phyloP scores from a whole-genome alignment of 35 echinoderm and acorn worm genomes.

The Hemicentrotus pulcherrimus region DNA sequence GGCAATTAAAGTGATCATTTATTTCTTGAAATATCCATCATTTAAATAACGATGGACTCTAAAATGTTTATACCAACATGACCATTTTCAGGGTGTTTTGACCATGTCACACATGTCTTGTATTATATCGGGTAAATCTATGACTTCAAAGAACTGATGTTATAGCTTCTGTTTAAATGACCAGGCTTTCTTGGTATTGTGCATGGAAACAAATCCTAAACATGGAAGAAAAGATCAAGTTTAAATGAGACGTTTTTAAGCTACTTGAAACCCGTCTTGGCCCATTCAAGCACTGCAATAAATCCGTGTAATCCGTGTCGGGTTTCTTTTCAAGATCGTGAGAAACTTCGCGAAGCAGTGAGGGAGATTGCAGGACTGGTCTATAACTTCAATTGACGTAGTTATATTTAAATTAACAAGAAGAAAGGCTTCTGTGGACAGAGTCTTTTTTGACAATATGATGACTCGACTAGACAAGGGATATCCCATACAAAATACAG shows the following conservation, averaged over 20 bases:
- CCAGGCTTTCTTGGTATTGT: no score
- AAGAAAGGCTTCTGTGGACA: neutral
- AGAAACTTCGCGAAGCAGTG: neutral
- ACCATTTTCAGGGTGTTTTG: no score
- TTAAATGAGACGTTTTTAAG: neutral
- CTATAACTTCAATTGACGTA: neutral
- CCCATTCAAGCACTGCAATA: neutral
- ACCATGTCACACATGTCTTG: no score
- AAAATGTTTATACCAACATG: no score
- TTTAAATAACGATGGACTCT: no score
- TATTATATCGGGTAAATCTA: no score
- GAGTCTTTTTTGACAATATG: neutral
- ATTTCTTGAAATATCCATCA: no score
- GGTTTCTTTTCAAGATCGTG: neutral
- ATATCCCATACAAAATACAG: neutral
- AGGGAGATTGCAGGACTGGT: neutral
- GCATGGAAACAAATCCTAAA: no score
- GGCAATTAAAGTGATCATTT: no score
- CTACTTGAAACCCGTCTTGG: neutral
- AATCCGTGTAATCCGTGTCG: neutral
- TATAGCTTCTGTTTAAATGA: no score
- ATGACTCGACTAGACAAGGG: neutral
- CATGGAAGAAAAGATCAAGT: neutral
- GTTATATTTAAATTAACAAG: neutral
- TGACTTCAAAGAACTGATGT: no score